phyloP scores from a whole-genome alignment of 2,888 invertebrate genomes.

The Spodoptera picta region DNA sequence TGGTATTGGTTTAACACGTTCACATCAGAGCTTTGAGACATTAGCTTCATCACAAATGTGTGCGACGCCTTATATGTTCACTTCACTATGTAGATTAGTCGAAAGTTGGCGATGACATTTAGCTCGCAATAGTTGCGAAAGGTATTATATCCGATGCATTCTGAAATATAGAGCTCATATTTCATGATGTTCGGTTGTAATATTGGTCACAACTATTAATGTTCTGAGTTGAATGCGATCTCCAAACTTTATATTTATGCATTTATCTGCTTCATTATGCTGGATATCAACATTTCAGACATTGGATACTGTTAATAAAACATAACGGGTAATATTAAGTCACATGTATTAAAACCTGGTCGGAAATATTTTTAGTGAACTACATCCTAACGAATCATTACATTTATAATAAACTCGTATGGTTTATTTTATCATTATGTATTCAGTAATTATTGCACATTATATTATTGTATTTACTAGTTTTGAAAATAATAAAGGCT shows the following conservation, averaged over 20 bases:
- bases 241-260: slow-evolving; percentile 53
- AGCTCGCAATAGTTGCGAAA: slow-evolving; percentile 58
- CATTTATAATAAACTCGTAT: slow-evolving; percentile 38
- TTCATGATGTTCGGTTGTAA: slow-evolving; percentile 73
- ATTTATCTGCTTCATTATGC: slow-evolving; percentile 60
- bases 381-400: slow-evolving; percentile 59
- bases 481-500: slow-evolving; percentile 27
- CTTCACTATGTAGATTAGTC: slow-evolving; percentile 66
- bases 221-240: slow-evolving; percentile 58
- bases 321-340: slow-evolving; percentile 26
- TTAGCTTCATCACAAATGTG: slow-evolving; percentile 73
- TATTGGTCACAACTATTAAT: slow-evolving; percentile 63
- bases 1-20: slow-evolving; percentile 86
- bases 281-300: slow-evolving; percentile 38
- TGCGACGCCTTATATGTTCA: slow-evolving; percentile 62
- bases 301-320: slow-evolving; percentile 32
- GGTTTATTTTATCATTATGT: slow-evolving; percentile 37
- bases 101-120: slow-evolving; percentile 60
- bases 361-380: slow-evolving; percentile 19
- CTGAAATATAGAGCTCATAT: slow-evolving; percentile 86
- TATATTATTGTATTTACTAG: slow-evolving; percentile 15
- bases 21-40: slow-evolving; percentile 81
- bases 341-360: slow-evolving; percentile 34
- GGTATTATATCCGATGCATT: slow-evolving; percentile 70
- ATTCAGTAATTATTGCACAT: slow-evolving; percentile 33